A percentile compares a stretch with the other conserved stretches of the same genome.
phyloP scores from a whole-genome alignment of 2,888 invertebrate species.

The Lordiphosa fenestrarum region DNA sequence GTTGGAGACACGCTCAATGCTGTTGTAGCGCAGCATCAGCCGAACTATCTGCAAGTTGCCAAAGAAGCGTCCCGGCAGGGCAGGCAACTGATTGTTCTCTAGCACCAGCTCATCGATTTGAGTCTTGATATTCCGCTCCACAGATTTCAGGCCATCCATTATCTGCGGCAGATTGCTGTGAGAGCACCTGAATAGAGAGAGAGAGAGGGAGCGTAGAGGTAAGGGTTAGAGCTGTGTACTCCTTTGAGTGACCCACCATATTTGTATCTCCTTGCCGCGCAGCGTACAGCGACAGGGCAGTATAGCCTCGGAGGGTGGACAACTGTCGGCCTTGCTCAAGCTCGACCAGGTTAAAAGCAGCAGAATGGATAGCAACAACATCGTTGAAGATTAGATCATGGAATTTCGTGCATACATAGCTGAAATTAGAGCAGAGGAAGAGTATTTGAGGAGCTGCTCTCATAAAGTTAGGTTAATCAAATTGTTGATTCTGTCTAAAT shows the following conservation, averaged over 20 bases:
- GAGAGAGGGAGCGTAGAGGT: not conserved
- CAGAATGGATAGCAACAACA: slow-evolving; percentile 47
- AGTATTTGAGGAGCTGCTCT: too few relatives aligned
- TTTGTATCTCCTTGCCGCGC: slow-evolving; percentile 89
- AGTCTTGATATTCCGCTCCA: slow-evolving; percentile 84
- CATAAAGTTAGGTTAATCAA: too few relatives aligned
- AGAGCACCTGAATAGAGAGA: slow-evolving; percentile 87
- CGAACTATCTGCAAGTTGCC: slow-evolving; percentile 88
- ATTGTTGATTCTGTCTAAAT: too few relatives aligned
- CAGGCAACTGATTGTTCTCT: slow-evolving; percentile 92
- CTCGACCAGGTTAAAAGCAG: slow-evolving; percentile 35
- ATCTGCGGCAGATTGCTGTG: slow-evolving; percentile 92
- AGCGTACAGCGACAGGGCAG: slow-evolving; percentile 91
- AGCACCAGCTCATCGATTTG: slow-evolving; percentile 92
- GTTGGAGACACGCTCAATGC: slow-evolving; percentile 89
- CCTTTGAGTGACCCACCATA: slow-evolving; percentile 84
- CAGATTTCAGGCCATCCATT: slow-evolving; percentile 86
- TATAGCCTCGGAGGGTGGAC: slow-evolving; percentile 89
- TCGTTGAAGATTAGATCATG: slow-evolving; percentile 38
- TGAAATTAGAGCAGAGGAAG: too few relatives aligned
- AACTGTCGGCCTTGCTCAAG: slow-evolving; percentile 77
- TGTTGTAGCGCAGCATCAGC: slow-evolving; percentile 91
- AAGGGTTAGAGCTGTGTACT: not conserved
- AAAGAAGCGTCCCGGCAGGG: slow-evolving; percentile 91
- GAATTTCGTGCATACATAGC: too few relatives aligned